Percentiles rank a stretch among this genome's conserved stretches.
Evolutionary conservation across 2,888 invertebrate species (phyloP).

Genomic region (Eupithecia abbreviata): DNA sequence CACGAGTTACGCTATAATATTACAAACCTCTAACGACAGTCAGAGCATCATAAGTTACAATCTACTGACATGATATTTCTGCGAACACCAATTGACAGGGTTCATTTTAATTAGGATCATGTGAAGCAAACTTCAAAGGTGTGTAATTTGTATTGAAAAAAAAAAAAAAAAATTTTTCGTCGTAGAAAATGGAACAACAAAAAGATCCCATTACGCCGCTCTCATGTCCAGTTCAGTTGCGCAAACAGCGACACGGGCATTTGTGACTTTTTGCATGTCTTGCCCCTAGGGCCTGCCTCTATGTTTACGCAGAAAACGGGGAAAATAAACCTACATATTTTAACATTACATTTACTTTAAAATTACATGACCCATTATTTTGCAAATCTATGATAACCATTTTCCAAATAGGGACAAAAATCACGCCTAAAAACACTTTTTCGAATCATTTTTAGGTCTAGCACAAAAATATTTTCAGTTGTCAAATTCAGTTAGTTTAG

Average conservation of each 20-base stretch:
- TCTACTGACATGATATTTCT: background rate
- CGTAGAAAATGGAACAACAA: background rate
- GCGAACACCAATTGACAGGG: background rate
- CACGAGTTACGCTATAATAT: background rate
- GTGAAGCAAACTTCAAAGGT: background rate
- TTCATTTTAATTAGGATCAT: background rate
- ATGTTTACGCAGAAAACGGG: slow-evolving; percentile 1
- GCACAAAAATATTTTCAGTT: background rate
- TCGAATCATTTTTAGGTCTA: too few relatives aligned
- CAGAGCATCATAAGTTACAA: background rate
- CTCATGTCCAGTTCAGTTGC: slow-evolving; percentile 19
- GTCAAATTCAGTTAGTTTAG: background rate
- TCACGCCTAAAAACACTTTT: background rate
- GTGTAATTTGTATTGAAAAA: background rate
- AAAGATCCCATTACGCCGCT: slow-evolving; percentile 10
- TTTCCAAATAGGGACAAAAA: background rate
- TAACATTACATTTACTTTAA: background rate
- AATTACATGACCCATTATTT: background rate
- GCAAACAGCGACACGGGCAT: slow-evolving; percentile 15
- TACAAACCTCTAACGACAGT: background rate
- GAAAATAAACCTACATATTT: background rate
- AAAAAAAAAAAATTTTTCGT: background rate
- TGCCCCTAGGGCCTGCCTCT: slow-evolving; percentile 10
- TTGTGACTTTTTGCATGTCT: slow-evolving; percentile 25
- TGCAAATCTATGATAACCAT: background rate